Evolutionary conservation across 2,888 invertebrate species (phyloP), one percentile per base, ranked within the genome.

Genomic region (Tenthredo mesomela): DNA sequence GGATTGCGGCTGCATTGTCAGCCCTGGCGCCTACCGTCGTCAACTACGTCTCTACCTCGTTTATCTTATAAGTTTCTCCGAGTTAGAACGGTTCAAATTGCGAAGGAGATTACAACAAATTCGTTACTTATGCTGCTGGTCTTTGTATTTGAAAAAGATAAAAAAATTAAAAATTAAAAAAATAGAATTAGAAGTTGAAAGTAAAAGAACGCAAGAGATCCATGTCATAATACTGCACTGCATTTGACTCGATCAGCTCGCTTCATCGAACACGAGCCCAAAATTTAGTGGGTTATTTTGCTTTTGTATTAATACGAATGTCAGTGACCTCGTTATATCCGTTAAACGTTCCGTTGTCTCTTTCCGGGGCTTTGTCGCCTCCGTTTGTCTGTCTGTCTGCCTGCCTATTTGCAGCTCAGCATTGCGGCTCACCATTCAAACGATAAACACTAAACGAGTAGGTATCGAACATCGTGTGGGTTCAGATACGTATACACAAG

Each of bases 321-420:
- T 82, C 82, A 70, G 67, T 67, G 82, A 82, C 82, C 82, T 82
- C 82, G 71, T 12, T 43, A 40, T 47, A 67, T 67, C 80, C 80
- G 80, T 82, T 47, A 82, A 67, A 67, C 82, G 82, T 82, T 67
- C 70, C 82, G 47, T 43, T 82, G 82, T 47, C 70, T 70, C 47
- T 82, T 82, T 82, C 82, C 82, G 82, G 82, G 29, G 25, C 82
- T 67, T 82, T 82, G 65, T 67, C 67, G 37, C 47, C 58, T 67
- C 21, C 43, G 40, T 73, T 73, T 15, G 47, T 25, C 43, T 7
- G 67, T n/a, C 10, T 25, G 65, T n/a, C 43, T 47, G 47, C 47
- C 12, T n/a, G 33, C 70, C 40, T 43, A 43, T 73, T 73, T 40
- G 40, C 71, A 43, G 40, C 43, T 73, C 71, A 12, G 71, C n/a